Evolutionary conservation across 1,140 invertebrate species (phyloP), one percentile per base, ranked within the genome.

Genomic region (Pseudomyrmex dendroicus): DNA sequence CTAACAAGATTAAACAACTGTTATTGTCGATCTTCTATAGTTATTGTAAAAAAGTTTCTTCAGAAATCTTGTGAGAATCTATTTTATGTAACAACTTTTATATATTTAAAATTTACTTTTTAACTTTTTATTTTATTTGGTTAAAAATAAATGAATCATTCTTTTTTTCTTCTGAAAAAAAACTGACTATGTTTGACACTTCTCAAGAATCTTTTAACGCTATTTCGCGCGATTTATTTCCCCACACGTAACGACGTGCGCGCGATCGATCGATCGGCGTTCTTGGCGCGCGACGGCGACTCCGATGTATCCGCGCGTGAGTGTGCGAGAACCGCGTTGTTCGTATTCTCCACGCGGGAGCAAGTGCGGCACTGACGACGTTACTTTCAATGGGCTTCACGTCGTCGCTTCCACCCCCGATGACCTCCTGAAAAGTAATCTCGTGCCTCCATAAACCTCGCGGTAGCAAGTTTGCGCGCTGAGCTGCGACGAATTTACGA

Each of bases 401-500:
- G 68, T 86, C 73, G 46, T 62, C 66, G 64, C 70, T 76, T 84
- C 73, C 64, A 48, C 59, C 77, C 59, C 17, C 74, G 73, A 25
- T 87, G 86, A 89, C 84, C 88, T 82, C 78, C 82, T 89, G 76
- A 86, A 88, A 89, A 89, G 89, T 90, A 90, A 91, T 91, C 90
- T 90, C 90, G 86, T 89, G 88, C 76, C 35, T 83, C 84, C 88
- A 87, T 90, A 90, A 90, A 90, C 78, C 67, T 66, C 67, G 83
- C 77, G 70, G 86, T 84, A 88, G 85, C 84, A 67, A 70, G 63
- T 84, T 87, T 82, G 25, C 76, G 61, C 72, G 68, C 63, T 74
- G 80, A 86, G 82, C 70, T 62, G 50, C 57, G 54, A 83, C 84
- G 86, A 88, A 91, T 90, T 91, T 88, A 90, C 84, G 87, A 86